These are phyloP conservation scores for Leptoclinus maculatus DNA, from an alignment of 2,797 vertebrate species.

Conservation along the genomic window DNA sequence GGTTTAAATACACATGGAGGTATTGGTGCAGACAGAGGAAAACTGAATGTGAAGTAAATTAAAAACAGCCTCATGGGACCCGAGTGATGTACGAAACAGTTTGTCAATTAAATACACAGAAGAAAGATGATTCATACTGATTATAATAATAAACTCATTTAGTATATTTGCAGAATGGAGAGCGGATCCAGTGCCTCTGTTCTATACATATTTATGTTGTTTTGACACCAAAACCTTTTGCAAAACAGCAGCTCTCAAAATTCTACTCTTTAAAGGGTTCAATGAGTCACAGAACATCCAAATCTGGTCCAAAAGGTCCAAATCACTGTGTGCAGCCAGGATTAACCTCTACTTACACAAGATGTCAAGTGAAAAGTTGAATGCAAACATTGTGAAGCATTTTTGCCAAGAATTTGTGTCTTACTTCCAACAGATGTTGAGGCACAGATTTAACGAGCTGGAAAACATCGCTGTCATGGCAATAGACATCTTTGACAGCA, in stretches of 20 bases:
- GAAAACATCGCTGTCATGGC: constrained; percentile 16
- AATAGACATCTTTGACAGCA: constrained; percentile 4
- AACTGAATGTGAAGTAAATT: background rate
- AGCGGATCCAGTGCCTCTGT: background rate
- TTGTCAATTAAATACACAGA: constrained; percentile 1
- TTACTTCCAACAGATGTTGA: constrained; percentile 13
- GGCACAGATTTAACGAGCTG: background rate
- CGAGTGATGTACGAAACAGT: background rate
- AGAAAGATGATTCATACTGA: constrained; percentile 5
- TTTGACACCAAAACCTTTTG: background rate
- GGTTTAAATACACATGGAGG: background rate
- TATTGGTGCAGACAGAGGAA: background rate
- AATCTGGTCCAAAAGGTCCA: background rate
- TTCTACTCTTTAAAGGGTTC: background rate
- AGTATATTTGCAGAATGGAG: background rate
- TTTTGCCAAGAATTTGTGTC: background rate
- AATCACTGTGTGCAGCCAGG: background rate
- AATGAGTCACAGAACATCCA: background rate
- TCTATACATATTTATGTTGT: background rate
- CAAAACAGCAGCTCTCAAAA: background rate
- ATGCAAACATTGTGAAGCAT: constrained; percentile 10
- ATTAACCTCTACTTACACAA: background rate
- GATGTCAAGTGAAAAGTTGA: background rate
- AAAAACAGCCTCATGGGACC: background rate
- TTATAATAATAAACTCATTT: background rate